phyloP scores from a whole-genome alignment of 1,140 invertebrate species.

The Drosophila ironensis region DNA sequence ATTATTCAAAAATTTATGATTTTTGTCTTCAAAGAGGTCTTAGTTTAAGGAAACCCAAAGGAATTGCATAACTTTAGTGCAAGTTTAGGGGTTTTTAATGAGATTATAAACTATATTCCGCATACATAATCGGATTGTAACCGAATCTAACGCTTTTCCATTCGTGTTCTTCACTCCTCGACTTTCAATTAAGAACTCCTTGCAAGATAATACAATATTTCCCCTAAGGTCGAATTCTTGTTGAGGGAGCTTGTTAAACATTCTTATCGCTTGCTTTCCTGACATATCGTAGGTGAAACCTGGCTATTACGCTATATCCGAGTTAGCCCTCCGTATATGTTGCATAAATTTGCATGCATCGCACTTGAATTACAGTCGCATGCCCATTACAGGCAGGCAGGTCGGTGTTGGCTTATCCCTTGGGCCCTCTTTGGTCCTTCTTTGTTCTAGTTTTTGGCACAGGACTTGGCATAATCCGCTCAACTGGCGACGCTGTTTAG shows the following conservation, averaged over 20 bases:
- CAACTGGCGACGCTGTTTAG: slow-evolving; percentile 49
- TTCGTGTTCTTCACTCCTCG: no score
- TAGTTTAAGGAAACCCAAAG: no score
- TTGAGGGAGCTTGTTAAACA: neutral
- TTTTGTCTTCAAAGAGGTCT: no score
- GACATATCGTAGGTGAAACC: slow-evolving; percentile 30
- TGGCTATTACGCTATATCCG: slow-evolving; percentile 32
- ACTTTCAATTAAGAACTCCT: no score
- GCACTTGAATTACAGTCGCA: slow-evolving; percentile 54
- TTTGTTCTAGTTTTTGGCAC: slow-evolving; percentile 29
- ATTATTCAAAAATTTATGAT: no score
- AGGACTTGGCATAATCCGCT: slow-evolving; percentile 55
- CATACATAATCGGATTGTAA: no score
- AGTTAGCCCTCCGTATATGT: slow-evolving; percentile 51
- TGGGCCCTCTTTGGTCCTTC: slow-evolving; percentile 10
- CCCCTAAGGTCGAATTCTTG: neutral
- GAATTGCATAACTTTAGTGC: no score
- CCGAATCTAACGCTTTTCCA: no score
- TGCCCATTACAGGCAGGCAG: no score
- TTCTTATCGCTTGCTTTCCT: slow-evolving; percentile 30
- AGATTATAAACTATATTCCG: no score
- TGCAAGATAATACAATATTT: no score
- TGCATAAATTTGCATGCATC: slow-evolving; percentile 60
- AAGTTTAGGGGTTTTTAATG: no score
- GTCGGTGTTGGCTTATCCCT: slow-evolving; percentile 1